Evolutionary conservation across 2,888 invertebrate genomes (phyloP).

Genomic region (Drosophila hawaiiensis): DNA sequence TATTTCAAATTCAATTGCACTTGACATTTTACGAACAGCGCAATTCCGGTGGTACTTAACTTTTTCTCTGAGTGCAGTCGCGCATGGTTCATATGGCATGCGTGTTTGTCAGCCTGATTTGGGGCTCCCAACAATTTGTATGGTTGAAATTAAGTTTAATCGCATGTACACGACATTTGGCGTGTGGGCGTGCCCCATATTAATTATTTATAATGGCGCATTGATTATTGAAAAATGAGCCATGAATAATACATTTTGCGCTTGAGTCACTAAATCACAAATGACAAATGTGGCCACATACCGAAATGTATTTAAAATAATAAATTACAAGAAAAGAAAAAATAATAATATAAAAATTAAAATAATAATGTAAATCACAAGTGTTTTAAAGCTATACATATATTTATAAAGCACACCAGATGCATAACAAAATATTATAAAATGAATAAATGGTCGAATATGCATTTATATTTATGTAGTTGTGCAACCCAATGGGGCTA

Average conservation of each 20-base stretch:
- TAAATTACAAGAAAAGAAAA: constrained; percentile 49
- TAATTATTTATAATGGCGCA: constrained; percentile 53
- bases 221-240: constrained; percentile 54
- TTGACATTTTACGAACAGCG: background rate
- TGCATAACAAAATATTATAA: constrained; percentile 30
- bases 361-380: constrained; percentile 23
- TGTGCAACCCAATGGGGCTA: constrained; percentile 18
- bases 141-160: constrained; percentile 19
- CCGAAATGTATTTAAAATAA: constrained; percentile 45
- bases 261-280: constrained; percentile 66
- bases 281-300: constrained; percentile 59
- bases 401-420: constrained; percentile 6
- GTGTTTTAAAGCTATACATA: constrained; percentile 11
- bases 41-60: background rate
- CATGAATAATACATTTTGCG: constrained; percentile 37
- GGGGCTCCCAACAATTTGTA: constrained; percentile 20
- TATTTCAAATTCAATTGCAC: background rate
- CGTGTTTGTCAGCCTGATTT: constrained; percentile 19
- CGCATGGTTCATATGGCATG: background rate
- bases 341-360: constrained; percentile 6
- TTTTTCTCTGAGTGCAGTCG: constrained; percentile 1
- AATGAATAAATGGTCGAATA: constrained; percentile 50
- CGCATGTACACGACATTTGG: constrained; percentile 15
- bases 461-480: constrained; percentile 44
- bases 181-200: constrained; percentile 26